Conservation (phyloP, 2,888 invertebrate genomes). For the Argyresthia albistria region DNA sequence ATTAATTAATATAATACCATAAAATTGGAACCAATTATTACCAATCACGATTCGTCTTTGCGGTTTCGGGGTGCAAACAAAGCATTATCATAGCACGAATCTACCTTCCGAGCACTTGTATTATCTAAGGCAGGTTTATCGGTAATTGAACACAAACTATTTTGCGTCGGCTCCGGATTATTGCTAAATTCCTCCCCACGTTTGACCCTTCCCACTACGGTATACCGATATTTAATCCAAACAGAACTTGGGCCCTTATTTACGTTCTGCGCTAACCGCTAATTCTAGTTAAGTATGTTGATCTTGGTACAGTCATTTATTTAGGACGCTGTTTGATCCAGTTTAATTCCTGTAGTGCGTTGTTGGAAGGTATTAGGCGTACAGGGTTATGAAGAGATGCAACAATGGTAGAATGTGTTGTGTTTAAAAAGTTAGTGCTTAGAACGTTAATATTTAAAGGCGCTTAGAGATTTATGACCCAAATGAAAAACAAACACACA, state of each 20-base stretch:
- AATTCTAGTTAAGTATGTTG: slow-evolving; percentile 17
- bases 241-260: slow-evolving; percentile 33
- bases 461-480: no score
- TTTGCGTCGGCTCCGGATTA: slow-evolving; percentile 43
- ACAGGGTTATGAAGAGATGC: background rate
- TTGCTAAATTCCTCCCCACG: slow-evolving; percentile 27
- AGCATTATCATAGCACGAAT: slow-evolving; percentile 32
- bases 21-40: background rate
- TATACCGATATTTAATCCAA: slow-evolving; percentile 42
- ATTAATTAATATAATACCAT: no score
- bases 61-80: slow-evolving; percentile 15
- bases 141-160: slow-evolving; percentile 50
- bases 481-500: no score
- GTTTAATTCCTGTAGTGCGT: slow-evolving; percentile 9
- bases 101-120: slow-evolving; percentile 30
- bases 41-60: background rate
- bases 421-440: background rate
- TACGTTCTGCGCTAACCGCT: slow-evolving; percentile 28
- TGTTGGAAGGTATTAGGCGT: background rate
- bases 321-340: slow-evolving; percentile 11
- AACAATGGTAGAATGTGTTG: background rate
- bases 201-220: slow-evolving; percentile 30
- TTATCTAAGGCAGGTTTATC: slow-evolving; percentile 40
- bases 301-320: slow-evolving; percentile 9
- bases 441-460: no score